Evolutionary conservation across 2,888 invertebrate species (phyloP), one percentile per base, ranked within the genome.

Genomic region (Platerodrilus igneus): DNA sequence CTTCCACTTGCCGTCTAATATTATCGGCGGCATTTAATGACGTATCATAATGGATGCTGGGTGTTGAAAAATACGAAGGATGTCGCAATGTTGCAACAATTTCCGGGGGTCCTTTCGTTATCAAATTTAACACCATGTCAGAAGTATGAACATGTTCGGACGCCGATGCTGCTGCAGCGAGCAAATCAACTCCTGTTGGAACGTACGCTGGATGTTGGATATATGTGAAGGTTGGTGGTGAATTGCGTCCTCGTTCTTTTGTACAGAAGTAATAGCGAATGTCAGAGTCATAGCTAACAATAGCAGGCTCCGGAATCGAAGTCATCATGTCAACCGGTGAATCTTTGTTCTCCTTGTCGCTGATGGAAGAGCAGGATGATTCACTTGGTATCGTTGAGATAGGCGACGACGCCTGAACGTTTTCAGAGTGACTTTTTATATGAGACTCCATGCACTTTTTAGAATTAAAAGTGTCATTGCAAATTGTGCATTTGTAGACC

Each of bases 371-470:
- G 36, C 57, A 56, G 36, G 62, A 73, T 49, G 74, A 60, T 34
- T 71, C 50, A 65, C 56, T 52, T 20, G 61, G 50, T 19, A 52
- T 39, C n/a, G 57, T 52, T n/a, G 60, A 57, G 4, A 65, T 60
- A 20, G 64, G 74, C 4, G 75, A 74, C 2, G 75, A 73, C n/a
- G 76, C 57, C 23, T 53, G 43, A 44, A 59, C 63, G 48, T 67
- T 71, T 41, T 82, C 81, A 21, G 83, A 79, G 59, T 86, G 86
- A 2, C 79, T 81, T 62, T 84, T 84, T 37, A 91, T 90, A 66
- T 92, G 91, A 9, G 85, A 78, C 63, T 91, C 91, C 86, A 92
- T 87, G 52, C 84, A 83, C 63, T 91, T 91, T 67, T 91, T 91
- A 15, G 86, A 90, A 57, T 83, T 88, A 62, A 92, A 92, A 0